Percentiles rank a stretch among this genome's conserved stretches.
Conservation (phyloP, 2,797 vertebrate genomes). For the Nasua narica region DNA sequence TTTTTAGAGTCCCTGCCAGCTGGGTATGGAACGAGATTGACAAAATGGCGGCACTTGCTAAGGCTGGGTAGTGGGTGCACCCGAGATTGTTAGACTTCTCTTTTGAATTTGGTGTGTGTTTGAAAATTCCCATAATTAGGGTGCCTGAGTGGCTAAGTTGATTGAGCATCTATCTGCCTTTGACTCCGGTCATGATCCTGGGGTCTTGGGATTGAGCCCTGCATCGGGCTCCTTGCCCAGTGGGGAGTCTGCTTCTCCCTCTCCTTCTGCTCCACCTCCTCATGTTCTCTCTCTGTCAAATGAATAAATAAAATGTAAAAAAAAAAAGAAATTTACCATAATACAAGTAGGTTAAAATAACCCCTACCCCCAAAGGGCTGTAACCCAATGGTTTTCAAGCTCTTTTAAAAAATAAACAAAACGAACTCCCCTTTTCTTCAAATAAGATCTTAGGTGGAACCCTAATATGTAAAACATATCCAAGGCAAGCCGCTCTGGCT, state of each 20-base stretch:
- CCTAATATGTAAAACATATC: background rate
- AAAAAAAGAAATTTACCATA: background rate
- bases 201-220: background rate
- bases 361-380: background rate
- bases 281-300: background rate
- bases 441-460: background rate
- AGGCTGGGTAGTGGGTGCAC: background rate
- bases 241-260: background rate
- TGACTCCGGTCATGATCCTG: background rate
- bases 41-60: background rate
- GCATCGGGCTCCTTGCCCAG: fast-evolving
- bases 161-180: background rate
- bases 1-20: background rate
- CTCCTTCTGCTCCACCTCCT: background rate
- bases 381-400: background rate
- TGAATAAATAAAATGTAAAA: background rate
- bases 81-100: background rate
- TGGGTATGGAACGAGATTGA: background rate
- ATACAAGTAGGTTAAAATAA: background rate
- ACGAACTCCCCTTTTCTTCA: background rate
- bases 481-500: background rate
- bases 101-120: background rate
- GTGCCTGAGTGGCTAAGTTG: background rate
- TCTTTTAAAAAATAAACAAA: background rate
- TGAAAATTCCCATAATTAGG: background rate